phyloP scores from a whole-genome alignment of 2,888 invertebrate genomes.

The Erebia aethiops region DNA sequence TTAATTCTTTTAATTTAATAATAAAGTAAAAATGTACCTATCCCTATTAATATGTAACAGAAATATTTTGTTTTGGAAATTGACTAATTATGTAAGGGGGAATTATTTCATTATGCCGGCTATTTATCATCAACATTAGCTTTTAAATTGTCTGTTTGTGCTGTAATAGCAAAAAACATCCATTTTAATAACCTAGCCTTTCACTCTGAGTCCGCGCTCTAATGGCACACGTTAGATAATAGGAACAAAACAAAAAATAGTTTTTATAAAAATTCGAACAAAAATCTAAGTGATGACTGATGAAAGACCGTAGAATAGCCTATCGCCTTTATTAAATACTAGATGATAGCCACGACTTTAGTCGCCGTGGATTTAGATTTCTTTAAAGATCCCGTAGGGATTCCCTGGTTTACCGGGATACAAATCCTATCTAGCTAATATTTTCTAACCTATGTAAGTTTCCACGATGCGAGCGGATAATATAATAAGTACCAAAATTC shows the following conservation, averaged over 20 bases:
- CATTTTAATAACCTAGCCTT: constrained; percentile 26
- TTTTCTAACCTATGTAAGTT: too few species aligned
- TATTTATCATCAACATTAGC: constrained; percentile 10
- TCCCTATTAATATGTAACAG: not conserved
- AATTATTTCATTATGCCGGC: constrained; percentile 8
- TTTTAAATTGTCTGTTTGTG: constrained; percentile 20
- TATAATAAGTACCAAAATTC: too few species aligned
- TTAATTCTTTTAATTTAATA: not conserved
- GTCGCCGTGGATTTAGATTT: too few species aligned
- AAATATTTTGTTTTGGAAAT: not conserved
- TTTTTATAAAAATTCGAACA: not conserved
- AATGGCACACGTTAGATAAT: constrained; percentile 9
- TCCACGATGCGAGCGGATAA: too few species aligned
- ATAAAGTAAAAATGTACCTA: not conserved
- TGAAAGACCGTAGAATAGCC: too few species aligned
- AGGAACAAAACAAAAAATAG: not conserved
- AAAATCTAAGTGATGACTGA: not conserved
- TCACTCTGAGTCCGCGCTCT: constrained; percentile 28
- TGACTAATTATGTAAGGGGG: not conserved
- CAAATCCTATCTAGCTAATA: too few species aligned
- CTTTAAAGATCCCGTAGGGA: too few species aligned
- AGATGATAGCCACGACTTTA: too few species aligned
- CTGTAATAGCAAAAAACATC: constrained; percentile 17
- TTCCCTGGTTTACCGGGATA: too few species aligned
- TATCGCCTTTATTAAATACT: too few species aligned